Evolutionary conservation across 2,113 vertebrate genomes (phyloP).

Genomic region (Blennius ocellaris): DNA sequence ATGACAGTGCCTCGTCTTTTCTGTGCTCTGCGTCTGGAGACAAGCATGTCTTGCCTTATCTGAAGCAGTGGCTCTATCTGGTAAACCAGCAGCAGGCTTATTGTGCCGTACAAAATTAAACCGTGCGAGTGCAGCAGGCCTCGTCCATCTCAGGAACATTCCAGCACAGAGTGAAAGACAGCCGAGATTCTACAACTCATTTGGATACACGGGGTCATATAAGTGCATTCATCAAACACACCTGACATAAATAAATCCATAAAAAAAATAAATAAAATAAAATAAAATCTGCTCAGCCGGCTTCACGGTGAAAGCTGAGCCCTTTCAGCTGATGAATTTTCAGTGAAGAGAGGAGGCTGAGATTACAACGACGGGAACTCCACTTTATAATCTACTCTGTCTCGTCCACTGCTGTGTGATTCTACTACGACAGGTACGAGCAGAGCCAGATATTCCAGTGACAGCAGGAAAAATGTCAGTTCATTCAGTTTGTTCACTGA

Average conservation of each 20-base stretch:
- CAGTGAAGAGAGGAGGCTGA: constrained; percentile 32
- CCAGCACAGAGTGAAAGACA: not conserved
- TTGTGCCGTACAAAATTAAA: constrained; percentile 28
- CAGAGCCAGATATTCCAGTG: constrained; percentile 8
- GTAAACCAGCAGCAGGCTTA: constrained; percentile 5
- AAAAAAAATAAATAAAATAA: constrained; percentile 1
- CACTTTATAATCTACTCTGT: constrained; percentile 54
- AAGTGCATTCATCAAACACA: constrained; percentile 29
- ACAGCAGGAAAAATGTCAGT: not conserved
- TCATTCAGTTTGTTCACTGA: no score
- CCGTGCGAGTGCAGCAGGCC: not conserved
- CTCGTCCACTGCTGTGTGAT: not conserved
- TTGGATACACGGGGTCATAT: not conserved
- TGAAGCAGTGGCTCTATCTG: constrained; percentile 26
- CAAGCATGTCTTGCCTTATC: constrained; percentile 10
- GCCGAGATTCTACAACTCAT: not conserved
- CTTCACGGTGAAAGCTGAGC: constrained; percentile 6
- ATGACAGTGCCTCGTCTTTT: constrained; percentile 43
- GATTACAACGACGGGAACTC: constrained; percentile 62
- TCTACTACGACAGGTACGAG: constrained; percentile 2
- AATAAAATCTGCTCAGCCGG: constrained; percentile 33
- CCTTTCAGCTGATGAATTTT: constrained; percentile 45
- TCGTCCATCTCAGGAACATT: not conserved
- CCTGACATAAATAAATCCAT: constrained; percentile 31
- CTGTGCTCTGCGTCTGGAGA: constrained; percentile 24